Evolutionary conservation across 1,140 invertebrate genomes (phyloP), one percentile per base, ranked within the genome.

Genomic region (Anoplophora glabripennis): DNA sequence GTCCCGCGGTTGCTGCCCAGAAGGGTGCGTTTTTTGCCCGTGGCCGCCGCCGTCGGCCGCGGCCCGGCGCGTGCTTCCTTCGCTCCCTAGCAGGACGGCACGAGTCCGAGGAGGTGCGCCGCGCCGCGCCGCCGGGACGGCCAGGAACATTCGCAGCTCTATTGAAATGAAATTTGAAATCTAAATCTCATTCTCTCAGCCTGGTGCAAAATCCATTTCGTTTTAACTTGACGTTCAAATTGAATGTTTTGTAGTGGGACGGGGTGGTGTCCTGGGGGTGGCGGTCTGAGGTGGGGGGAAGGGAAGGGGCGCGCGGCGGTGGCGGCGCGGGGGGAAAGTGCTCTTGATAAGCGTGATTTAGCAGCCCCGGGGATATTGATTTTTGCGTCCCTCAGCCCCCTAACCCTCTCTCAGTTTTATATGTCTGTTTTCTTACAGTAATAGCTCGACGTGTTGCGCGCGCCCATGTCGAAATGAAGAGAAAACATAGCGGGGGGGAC

Each of bases 291-390:
- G 41, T 28, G 52, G 36, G 40, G 18, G 15, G 62, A 38, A 47
- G 53, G 41, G 57, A 15, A 10, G 14, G 45, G 51, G 47, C 48
- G 46, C 40, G 40, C 42, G 56, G 52, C 53, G 42, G 52, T 49
- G 42, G 53, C 42, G 61, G 42, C 76, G 75, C 53, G 75, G 78
- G 79, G 81, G 79, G 83, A 81, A 81, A 83, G 80, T 83, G 78
- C 80, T 83, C 81, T 83, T 84, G 83, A 83, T 84, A 84, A 84
- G 83, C 82, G 82, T 83, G 83, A 83, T 84, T 84, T 84, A 84
- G 82, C 82, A 83, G 82, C 81, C 82, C 81, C 81, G 78, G 82
- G 82, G 81, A 83, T 84, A 84, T 84, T 84, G 83, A 84, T 84
- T 84, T 84, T 84, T 84, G 82, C 72, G 70, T 69, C 71, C 70